Percentiles rank a stretch among this genome's conserved stretches.
These are phyloP conservation scores for Lamellibrachia columna DNA, from an alignment of 2,888 invertebrate genomes.

Conservation along the genomic window DNA sequence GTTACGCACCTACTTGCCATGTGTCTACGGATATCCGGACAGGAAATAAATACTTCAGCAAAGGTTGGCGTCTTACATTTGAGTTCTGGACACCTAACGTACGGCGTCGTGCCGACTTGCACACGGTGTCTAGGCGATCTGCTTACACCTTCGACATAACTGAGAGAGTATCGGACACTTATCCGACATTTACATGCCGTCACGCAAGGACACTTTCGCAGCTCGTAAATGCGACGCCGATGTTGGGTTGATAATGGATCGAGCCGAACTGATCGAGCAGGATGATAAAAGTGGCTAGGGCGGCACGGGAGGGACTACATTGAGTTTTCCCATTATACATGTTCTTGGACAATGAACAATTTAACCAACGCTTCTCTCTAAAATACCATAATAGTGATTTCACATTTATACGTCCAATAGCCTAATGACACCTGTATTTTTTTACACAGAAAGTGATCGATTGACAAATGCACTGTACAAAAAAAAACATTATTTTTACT, in stretches of 20 bases:
- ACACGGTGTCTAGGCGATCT: constrained; percentile 1
- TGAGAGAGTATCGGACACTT: not conserved
- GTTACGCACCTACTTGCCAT: not conserved
- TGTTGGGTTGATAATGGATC: too few relatives aligned
- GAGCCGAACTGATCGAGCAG: not conserved
- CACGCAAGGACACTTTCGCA: not conserved
- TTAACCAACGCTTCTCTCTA: too few relatives aligned
- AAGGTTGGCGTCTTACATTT: not conserved
- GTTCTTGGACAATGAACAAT: too few relatives aligned
- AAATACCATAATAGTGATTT: too few relatives aligned
- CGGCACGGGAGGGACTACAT: not conserved
- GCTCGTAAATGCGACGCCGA: not conserved
- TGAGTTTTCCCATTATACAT: too few relatives aligned
- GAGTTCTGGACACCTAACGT: not conserved
- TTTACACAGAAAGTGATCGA: too few relatives aligned
- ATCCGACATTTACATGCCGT: not conserved
- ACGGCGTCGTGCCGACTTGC: not conserved
- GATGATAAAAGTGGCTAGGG: not conserved
- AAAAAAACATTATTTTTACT: too few relatives aligned
- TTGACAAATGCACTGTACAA: too few relatives aligned
- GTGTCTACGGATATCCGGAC: not conserved
- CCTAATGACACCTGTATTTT: too few relatives aligned
- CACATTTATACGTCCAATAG: too few relatives aligned
- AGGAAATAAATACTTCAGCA: not conserved
- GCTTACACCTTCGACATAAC: not conserved